Evolutionary conservation across 1,140 invertebrate species (phyloP), one percentile per base, ranked within the genome.

Genomic region (Zaprionus davidi): DNA sequence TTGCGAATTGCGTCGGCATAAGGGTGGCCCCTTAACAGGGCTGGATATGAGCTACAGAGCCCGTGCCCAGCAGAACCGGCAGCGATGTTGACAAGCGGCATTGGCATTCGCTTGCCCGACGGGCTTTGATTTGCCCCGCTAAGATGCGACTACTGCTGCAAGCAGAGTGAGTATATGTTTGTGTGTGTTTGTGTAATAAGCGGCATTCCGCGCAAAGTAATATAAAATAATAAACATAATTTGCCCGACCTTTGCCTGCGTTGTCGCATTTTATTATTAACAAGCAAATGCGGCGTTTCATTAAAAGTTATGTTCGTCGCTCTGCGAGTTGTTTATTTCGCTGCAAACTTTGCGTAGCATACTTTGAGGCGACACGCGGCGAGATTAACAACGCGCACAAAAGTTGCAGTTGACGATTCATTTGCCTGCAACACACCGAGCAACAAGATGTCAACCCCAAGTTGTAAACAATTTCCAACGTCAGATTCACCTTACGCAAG

Each of bases 211-310:
- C 46, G 68, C 56, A 53, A 53, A 67, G 68, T 68, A 73, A 75
- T 62, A 81, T 81, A 76, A 88, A 88, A 88, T 90, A 88, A 88
- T 88, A 88, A 88, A 88, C 85, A 90, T 90, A 90, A 90, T 90
- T 90, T 67, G 17, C n/a, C 5, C 84, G 72, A 36, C 73, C 67
- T 85, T 46, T 46, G n/a, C 41, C n/a, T 3, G 79, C 74, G 79
- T 46, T 75, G 58, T 82, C 82, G 73, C 86, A 79, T 90, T 88
- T 82, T 65, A 85, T 80, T 90, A 90, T 90, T 90, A 90, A 85
- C 85, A 88, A 76, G 68, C 76, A 82, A 90, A 79, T 84, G 85
- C 81, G 81, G 71, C 82, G 78, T 90, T 90, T 90, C 82, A 90
- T 90, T 90, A 90, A 90, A 90, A 90, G 86, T 90, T 85, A 90